A percentile compares a stretch with the other conserved stretches of the same genome.
Evolutionary conservation across 2,113 vertebrate genomes (phyloP).

Genomic region (Phyllostomus hastatus): DNA sequence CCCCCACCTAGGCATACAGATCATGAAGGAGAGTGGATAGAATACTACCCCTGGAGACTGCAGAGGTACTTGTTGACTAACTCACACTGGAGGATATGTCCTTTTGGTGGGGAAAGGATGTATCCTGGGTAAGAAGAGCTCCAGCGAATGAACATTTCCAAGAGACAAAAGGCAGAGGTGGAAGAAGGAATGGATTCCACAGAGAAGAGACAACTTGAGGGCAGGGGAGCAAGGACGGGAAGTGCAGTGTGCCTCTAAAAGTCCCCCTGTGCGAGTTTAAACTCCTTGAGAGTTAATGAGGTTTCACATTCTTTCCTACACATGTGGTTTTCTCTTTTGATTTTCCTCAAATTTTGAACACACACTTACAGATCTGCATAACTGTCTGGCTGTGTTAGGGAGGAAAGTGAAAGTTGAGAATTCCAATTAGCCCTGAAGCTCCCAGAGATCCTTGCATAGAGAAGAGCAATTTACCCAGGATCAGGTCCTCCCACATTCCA

Average conservation of each 20-base stretch:
- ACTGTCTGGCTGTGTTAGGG: background rate
- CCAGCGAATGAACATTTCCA: background rate
- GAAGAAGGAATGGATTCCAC: background rate
- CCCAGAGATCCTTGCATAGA: background rate
- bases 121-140: background rate
- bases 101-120: background rate
- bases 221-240: background rate
- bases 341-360: background rate
- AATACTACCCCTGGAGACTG: background rate
- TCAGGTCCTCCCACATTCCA: background rate
- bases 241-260: background rate
- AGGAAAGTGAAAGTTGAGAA: background rate
- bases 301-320: background rate
- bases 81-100: background rate
- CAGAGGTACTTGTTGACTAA: background rate
- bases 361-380: background rate
- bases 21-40: background rate
- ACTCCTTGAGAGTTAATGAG: background rate
- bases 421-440: background rate
- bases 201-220: background rate
- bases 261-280: background rate
- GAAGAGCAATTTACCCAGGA: background rate
- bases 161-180: background rate
- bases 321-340: background rate
- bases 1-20: background rate